A percentile compares a stretch with the other conserved stretches of the same genome.
phyloP scores from a whole-genome alignment of 30 jellyfish, hydroid and myxozoan species.

The Aurelia coerulea region DNA sequence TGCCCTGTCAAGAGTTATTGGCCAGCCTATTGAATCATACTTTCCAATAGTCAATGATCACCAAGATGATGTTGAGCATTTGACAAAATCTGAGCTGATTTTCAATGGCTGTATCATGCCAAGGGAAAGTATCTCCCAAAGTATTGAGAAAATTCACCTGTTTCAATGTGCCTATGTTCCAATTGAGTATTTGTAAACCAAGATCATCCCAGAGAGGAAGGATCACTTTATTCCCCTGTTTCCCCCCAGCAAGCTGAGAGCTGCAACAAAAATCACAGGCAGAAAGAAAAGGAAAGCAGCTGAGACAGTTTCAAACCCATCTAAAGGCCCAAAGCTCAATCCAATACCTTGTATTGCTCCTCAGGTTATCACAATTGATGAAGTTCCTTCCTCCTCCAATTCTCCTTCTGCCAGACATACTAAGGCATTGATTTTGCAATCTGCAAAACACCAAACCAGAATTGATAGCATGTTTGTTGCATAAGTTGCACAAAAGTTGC shows the following conservation, averaged over 20 bases:
- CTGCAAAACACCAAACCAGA: slow-evolving; percentile 5
- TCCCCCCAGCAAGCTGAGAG: neutral
- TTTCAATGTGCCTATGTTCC: slow-evolving; percentile 49
- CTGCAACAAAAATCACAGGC: neutral
- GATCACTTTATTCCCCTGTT: slow-evolving; percentile 51
- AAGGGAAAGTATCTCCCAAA: neutral
- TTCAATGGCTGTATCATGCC: slow-evolving; percentile 30
- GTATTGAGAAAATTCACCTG: slow-evolving; percentile 19
- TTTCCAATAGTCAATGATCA: slow-evolving; percentile 14
- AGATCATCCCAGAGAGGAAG: slow-evolving; percentile 1
- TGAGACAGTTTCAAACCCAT: neutral
- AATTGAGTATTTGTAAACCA: slow-evolving; percentile 7
- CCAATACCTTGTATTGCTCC: neutral
- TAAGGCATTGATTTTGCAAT: neutral
- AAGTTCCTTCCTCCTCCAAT: too few relatives aligned
- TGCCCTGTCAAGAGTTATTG: slow-evolving; percentile 46
- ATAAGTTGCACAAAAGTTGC: too few relatives aligned
- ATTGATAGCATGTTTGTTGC: neutral
- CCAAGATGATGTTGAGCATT: neutral
- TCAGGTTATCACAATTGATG: neutral
- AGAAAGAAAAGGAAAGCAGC: neutral
- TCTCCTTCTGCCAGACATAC: too few relatives aligned
- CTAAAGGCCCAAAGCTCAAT: neutral
- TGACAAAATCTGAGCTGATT: slow-evolving; percentile 6
- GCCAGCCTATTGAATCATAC: slow-evolving; percentile 38